Conservation (phyloP, 2,113 vertebrate species). For the Colinus virginianus region DNA sequence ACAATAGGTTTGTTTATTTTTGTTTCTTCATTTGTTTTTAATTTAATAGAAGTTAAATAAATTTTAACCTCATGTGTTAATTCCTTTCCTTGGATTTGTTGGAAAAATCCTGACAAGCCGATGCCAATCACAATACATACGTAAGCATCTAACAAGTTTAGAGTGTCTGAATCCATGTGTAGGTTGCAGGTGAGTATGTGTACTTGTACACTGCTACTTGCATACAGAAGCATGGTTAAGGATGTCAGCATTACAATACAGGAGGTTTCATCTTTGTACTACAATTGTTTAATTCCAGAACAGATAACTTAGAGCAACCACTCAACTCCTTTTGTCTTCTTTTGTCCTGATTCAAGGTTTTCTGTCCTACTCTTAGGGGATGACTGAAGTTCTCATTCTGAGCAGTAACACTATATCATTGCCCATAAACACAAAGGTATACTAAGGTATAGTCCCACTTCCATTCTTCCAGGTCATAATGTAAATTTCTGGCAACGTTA, state of each 20-base stretch:
- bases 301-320: not conserved
- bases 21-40: not conserved
- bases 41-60: not conserved
- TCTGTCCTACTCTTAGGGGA: not conserved
- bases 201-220: not conserved
- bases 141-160: not conserved
- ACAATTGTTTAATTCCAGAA: not conserved
- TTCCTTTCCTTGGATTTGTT: not conserved
- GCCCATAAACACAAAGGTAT: accelerated
- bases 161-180: not conserved
- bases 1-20: not conserved
- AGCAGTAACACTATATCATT: not conserved
- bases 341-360: not conserved
- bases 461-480: not conserved
- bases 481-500: not conserved
- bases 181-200: accelerated
- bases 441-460: accelerated
- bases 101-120: not conserved
- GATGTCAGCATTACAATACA: not conserved
- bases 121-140: not conserved
- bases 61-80: accelerated
- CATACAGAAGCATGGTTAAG: not conserved
- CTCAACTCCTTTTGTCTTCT: not conserved
- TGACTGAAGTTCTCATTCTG: not conserved
- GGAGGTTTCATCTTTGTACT: not conserved